Evolutionary conservation across 2,113 vertebrate species (phyloP).

Genomic region (Furnarius figulus): DNA sequence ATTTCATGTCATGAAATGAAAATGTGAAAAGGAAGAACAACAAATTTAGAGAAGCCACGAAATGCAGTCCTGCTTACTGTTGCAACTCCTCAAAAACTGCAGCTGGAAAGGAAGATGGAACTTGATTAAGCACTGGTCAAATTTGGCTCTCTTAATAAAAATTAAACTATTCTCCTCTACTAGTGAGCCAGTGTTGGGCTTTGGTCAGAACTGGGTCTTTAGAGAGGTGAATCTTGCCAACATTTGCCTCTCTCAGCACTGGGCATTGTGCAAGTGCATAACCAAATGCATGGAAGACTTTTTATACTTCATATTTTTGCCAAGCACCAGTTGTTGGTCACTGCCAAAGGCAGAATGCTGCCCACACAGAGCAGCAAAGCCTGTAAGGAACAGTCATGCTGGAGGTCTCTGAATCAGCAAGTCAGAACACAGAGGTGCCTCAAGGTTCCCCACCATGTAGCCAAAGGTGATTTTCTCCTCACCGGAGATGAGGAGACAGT

Average conservation of each 20-base stretch:
- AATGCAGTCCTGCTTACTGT: background rate
- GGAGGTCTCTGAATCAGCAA: background rate
- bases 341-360: background rate
- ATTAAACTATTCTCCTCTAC: background rate
- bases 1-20: background rate
- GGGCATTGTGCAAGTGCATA: background rate
- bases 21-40: background rate
- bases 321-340: background rate
- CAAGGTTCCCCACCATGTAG: background rate
- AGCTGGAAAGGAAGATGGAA: background rate
- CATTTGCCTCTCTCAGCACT: background rate
- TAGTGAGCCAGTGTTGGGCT: background rate
- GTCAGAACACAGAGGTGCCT: background rate
- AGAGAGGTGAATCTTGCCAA: background rate
- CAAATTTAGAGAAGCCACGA: background rate
- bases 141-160: background rate
- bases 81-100: background rate
- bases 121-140: background rate
- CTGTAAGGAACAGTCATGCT: background rate
- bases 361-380: background rate
- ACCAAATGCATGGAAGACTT: background rate
- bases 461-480: background rate
- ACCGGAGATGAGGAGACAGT: background rate
- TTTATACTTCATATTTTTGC: background rate
- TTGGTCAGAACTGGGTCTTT: background rate